Evolutionary conservation across 2,888 invertebrate genomes (phyloP).

Genomic region (Netelia fuscicornis): DNA sequence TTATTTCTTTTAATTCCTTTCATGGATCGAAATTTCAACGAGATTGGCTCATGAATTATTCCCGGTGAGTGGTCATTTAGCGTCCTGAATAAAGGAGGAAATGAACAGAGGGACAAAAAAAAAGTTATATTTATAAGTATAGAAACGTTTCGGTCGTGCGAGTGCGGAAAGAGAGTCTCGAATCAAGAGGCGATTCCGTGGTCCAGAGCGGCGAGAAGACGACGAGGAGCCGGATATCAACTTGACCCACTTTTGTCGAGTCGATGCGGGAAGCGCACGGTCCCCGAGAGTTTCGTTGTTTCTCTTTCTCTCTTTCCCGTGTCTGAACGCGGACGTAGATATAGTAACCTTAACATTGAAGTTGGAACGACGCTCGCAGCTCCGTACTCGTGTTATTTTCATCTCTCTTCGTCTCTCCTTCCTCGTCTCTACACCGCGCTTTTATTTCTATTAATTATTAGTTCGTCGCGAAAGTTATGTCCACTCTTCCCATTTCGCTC

Average conservation of each 20-base stretch:
- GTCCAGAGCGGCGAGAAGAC: constrained; percentile 38
- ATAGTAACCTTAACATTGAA: constrained; percentile 80
- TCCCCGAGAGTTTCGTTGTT: constrained; percentile 65
- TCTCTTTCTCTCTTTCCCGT: constrained; percentile 27
- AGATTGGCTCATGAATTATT: no score
- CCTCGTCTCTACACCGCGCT: constrained; percentile 15
- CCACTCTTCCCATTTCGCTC: constrained; percentile 5
- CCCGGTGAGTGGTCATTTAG: no score
- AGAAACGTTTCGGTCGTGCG: background rate
- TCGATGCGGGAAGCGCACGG: constrained; percentile 65
- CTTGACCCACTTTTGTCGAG: constrained; percentile 76
- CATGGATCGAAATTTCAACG: constrained; percentile 17
- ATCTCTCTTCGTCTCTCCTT: constrained; percentile 7
- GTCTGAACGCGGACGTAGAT: constrained; percentile 35
- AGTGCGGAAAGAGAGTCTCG: constrained; percentile 32
- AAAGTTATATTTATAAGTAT: constrained; percentile 2
- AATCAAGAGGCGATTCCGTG: constrained; percentile 53
- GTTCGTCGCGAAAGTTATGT: constrained; percentile 49
- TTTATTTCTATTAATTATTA: constrained; percentile 45
- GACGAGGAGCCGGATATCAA: constrained; percentile 78
- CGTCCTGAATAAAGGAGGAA: no score
- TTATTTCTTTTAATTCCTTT: background rate
- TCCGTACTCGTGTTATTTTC: constrained; percentile 23
- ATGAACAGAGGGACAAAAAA: background rate
- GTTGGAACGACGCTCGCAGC: constrained; percentile 54